These are phyloP conservation scores for Amblyjoppa fuscipennis DNA, from an alignment of 2,888 invertebrate genomes.

Conservation along the genomic window DNA sequence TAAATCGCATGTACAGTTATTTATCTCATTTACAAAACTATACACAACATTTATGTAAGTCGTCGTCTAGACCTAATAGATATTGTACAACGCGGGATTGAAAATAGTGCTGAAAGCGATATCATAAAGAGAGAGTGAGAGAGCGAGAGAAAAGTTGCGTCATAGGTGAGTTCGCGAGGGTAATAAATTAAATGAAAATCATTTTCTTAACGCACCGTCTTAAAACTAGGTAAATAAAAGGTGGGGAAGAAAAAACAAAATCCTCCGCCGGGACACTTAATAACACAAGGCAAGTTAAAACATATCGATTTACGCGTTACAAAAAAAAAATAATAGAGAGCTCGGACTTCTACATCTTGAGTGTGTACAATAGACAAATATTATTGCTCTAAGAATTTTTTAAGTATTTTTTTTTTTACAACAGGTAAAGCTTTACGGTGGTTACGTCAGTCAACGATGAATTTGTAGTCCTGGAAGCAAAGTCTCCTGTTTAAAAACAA, in stretches of 20 bases:
- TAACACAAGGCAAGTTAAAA: constrained; percentile 42
- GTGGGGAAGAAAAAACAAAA: constrained; percentile 7
- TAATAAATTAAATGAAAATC: constrained; percentile 46
- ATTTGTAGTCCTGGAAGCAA: constrained; percentile 12
- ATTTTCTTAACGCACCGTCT: constrained; percentile 34
- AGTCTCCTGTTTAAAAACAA: neutral
- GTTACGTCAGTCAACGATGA: constrained; percentile 36
- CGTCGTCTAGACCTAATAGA: constrained; percentile 32
- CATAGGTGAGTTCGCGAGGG: constrained; percentile 1
- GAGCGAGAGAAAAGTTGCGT: constrained; percentile 23
- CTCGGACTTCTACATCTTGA: constrained; percentile 36
- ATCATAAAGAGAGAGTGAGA: constrained; percentile 1
- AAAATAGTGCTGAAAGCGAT: constrained; percentile 22
- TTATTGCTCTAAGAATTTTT: constrained; percentile 39
- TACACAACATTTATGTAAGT: constrained; percentile 45
- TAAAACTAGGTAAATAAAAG: constrained; percentile 38
- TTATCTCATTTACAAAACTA: constrained; percentile 50
- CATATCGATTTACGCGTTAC: constrained; percentile 19
- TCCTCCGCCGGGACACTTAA: neutral
- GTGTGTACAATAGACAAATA: constrained; percentile 39
- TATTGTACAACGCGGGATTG: constrained; percentile 23
- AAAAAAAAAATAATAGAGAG: constrained; percentile 52
- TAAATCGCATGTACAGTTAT: constrained; percentile 27
- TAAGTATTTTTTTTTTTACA: neutral
- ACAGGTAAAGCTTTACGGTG: constrained; percentile 28